Evolutionary conservation across 1,140 invertebrate genomes (phyloP).

Genomic region (Lerema accius): DNA sequence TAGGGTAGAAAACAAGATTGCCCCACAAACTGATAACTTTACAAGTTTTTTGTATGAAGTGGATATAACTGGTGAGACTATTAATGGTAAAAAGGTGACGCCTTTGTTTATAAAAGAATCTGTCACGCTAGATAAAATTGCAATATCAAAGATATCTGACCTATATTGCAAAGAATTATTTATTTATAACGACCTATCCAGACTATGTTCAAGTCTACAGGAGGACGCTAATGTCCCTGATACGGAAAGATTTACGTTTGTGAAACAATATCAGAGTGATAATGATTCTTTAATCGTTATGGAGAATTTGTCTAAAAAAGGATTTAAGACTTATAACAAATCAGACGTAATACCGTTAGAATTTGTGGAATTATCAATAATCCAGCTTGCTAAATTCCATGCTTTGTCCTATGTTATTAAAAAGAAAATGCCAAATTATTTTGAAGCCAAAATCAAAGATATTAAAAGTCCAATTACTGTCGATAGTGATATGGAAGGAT

Average conservation of each 20-base stretch:
- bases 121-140: constrained; percentile 36
- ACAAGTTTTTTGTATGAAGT: constrained; percentile 46
- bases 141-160: constrained; percentile 34
- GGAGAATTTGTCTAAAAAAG: constrained; percentile 49
- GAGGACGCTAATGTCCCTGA: constrained; percentile 44
- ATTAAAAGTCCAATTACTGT: constrained; percentile 9
- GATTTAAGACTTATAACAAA: constrained; percentile 45
- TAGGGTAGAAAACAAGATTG: background rate
- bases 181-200: constrained; percentile 42
- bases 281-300: constrained; percentile 40
- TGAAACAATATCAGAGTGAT: constrained; percentile 38
- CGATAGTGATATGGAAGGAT: constrained; percentile 14
- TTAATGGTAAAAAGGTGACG: constrained; percentile 39
- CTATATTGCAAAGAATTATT: constrained; percentile 47
- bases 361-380: constrained; percentile 42
- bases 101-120: constrained; percentile 53
- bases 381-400: constrained; percentile 33
- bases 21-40: constrained; percentile 37
- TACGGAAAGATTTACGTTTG: constrained; percentile 41
- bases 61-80: constrained; percentile 43
- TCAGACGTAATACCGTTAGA: constrained; percentile 35
- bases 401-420: constrained; percentile 28
- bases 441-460: constrained; percentile 13
- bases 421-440: constrained; percentile 26
- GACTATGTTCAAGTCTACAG: constrained; percentile 47